Conservation (phyloP, 2,888 invertebrate species). For the Lepidochitona cinerea region DNA sequence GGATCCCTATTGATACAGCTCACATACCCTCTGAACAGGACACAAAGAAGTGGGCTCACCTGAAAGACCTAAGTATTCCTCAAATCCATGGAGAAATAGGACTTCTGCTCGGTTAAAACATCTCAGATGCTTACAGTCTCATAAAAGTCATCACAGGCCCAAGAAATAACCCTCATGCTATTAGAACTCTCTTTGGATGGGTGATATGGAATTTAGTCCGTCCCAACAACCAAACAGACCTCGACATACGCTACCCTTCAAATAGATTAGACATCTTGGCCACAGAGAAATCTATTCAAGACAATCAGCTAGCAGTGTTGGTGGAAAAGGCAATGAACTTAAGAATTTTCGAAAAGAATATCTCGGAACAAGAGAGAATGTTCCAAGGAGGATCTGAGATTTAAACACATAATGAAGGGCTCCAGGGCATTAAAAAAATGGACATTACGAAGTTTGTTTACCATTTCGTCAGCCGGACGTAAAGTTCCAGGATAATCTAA, state of each 20-base stretch:
- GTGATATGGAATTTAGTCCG: background rate
- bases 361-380: background rate
- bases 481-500: background rate
- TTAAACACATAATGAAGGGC: background rate
- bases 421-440: background rate
- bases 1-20: background rate
- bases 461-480: slow-evolving; percentile 20
- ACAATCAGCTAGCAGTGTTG: background rate
- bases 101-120: background rate
- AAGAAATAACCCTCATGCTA: background rate
- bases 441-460: slow-evolving; percentile 24
- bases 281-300: background rate
- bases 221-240: background rate
- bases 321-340: background rate
- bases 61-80: background rate
- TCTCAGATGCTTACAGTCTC: background rate
- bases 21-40: background rate
- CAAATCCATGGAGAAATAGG: background rate
- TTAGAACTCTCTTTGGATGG: background rate
- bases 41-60: background rate
- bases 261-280: background rate
- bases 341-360: background rate
- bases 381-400: background rate
- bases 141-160: background rate
- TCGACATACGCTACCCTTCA: background rate